Evolutionary conservation across 2,797 vertebrate genomes (phyloP).

Genomic region (Bovichtus variegatus): DNA sequence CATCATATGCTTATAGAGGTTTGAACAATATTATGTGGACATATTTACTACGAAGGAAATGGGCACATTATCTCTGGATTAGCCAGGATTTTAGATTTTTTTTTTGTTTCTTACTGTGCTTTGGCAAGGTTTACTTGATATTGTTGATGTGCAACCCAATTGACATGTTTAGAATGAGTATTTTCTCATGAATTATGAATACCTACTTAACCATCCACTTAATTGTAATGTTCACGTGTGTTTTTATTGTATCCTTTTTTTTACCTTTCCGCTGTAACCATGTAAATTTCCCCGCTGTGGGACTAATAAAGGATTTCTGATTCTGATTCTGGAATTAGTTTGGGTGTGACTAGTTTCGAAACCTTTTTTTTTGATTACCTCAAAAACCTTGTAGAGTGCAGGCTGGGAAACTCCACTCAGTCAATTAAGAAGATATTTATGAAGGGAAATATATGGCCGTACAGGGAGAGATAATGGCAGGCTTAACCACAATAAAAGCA

Average conservation of each 20-base stretch:
- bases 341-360: constrained; percentile 4
- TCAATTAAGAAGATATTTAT: constrained; percentile 4
- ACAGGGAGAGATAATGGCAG: constrained; percentile 13
- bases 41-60: not conserved
- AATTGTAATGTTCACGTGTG: no score
- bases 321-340: no score
- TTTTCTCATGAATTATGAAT: no score
- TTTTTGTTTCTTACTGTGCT: not conserved
- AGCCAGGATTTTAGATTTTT: not conserved
- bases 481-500: constrained; percentile 18
- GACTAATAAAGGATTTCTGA: no score
- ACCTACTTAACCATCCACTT: no score
- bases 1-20: constrained; percentile 1
- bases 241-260: no score
- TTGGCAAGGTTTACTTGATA: not conserved
- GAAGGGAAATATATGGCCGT: constrained; percentile 1
- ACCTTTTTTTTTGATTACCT: constrained; percentile 20
- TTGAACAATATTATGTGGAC: not conserved
- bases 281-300: no score
- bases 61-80: not conserved
- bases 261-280: no score
- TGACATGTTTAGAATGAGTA: not conserved
- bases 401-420: constrained; percentile 1
- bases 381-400: not conserved
- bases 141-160: not conserved